A percentile compares a stretch with the other conserved stretches of the same genome.
phyloP scores from a whole-genome alignment of 2,888 invertebrate species.

The Eupithecia vulgata region DNA sequence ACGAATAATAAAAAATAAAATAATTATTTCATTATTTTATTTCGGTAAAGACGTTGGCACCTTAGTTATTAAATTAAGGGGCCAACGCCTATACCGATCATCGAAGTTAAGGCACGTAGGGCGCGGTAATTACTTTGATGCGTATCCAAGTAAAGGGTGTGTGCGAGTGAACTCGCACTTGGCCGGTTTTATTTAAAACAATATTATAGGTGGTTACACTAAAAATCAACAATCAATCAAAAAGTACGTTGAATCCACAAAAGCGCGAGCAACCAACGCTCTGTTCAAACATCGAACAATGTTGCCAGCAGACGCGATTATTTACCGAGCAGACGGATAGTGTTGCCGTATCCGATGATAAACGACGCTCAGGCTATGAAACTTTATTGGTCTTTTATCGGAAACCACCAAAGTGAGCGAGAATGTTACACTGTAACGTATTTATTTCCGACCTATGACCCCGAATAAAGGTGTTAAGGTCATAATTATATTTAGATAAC shows the following conservation, averaged over 20 bases:
- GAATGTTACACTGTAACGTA: not conserved
- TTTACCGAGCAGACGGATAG: conserved; percentile 18
- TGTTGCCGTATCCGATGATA: conserved; percentile 19
- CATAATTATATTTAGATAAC: not conserved
- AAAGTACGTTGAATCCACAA: not conserved
- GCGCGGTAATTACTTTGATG: conserved; percentile 70
- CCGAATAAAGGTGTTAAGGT: not conserved
- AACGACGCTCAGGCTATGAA: conserved; percentile 16
- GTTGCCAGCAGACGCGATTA: conserved; percentile 10
- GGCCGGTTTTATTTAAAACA: not conserved
- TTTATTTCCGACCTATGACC: not conserved
- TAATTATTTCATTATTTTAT: too few relatives aligned
- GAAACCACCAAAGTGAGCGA: not conserved
- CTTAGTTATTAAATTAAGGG: too few relatives aligned
- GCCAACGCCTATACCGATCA: too few relatives aligned
- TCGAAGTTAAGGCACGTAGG: conserved; percentile 59
- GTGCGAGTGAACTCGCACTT: not conserved
- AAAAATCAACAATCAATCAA: not conserved
- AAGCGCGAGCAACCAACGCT: not conserved
- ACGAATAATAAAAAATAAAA: too few relatives aligned
- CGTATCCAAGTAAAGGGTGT: conserved; percentile 42
- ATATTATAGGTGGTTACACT: not conserved
- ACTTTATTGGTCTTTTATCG: conserved; percentile 25
- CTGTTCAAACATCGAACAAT: conserved; percentile 5
- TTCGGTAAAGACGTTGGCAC: too few relatives aligned